Conservation (phyloP, 2,113 vertebrate species). For the Festucalex cinctus region DNA sequence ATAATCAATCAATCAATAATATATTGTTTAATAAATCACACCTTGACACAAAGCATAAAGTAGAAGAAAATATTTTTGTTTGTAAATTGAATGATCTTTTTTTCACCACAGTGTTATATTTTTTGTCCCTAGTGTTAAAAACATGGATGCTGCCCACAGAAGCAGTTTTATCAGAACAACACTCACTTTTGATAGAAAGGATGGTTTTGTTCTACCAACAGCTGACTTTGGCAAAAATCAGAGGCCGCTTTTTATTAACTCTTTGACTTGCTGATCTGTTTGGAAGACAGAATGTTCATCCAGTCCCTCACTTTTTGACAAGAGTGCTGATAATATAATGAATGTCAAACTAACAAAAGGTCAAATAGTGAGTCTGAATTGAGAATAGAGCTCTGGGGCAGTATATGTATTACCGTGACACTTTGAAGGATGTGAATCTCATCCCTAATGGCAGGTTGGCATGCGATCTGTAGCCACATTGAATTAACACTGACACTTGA, state of each 20-base stretch:
- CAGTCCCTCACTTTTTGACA: background rate
- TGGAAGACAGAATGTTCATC: background rate
- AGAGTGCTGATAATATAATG: slow-evolving; percentile 10
- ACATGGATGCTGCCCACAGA: background rate
- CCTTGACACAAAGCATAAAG: no score
- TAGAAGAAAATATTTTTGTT: no score
- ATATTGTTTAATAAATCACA: no score
- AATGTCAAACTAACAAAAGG: slow-evolving; percentile 6
- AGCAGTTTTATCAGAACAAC: background rate
- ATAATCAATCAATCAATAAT: no score
- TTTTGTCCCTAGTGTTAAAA: no score
- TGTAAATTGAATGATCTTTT: no score
- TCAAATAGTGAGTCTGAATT: slow-evolving; percentile 25
- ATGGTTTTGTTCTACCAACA: background rate
- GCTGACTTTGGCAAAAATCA: background rate
- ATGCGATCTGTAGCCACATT: background rate
- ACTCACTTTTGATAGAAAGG: background rate
- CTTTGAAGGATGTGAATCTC: background rate
- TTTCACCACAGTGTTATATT: no score
- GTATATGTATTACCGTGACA: background rate
- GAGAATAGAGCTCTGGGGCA: background rate
- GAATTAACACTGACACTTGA: background rate
- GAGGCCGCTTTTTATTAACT: background rate
- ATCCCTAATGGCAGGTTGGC: background rate
- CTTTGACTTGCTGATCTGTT: background rate